Evolutionary conservation across 2,113 vertebrate genomes (phyloP), one percentile per base, ranked within the genome.

Genomic region (Alligator sinensis): DNA sequence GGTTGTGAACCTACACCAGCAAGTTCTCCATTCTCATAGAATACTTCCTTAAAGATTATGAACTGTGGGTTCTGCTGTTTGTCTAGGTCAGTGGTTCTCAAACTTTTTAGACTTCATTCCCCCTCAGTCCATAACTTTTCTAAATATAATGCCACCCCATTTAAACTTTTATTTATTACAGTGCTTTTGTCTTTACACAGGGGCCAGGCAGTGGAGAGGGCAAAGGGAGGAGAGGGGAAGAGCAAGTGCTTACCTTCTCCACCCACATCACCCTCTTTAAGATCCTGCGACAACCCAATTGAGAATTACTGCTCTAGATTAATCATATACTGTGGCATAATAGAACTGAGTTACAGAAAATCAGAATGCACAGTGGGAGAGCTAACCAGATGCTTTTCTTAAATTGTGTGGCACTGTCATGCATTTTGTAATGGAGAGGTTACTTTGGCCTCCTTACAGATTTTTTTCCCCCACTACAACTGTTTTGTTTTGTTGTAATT

Each of bases 271-370:
- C 47, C 47, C 47, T 47, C 47, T 9, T 47, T 47, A 47, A 47
- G 47, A 47, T 47, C 7, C 9, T 47, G 47, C 2, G 47, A 47
- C 47, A 47, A 47, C 47, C 47, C 47, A 47, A 47, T 9, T 47
- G 47, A 47, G 47, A 47, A 7, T 47, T 47, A 47, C 47, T 47
- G 47, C 27, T 64, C 63, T 64, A 64, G 63, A 64, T 66, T 63
- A 63, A 47, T 47, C 47, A 47, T 47, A 47, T 27, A 63, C 25
- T 63, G 62, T 25, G 27, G 14, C 62, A 63, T 27, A 63, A 63
- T 63, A 22, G 27, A 63, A 63, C 24, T 77, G 88, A 85, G 76
- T 84, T 79, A 63, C 76, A 80, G 85, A 57, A 92, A 92, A 64
- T 57, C 47, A 22, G 17, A 34, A 10, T 76, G 57, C 89, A 27